Conservation (phyloP, 2,888 invertebrate species). For the Cyrtodaria siliqua region DNA sequence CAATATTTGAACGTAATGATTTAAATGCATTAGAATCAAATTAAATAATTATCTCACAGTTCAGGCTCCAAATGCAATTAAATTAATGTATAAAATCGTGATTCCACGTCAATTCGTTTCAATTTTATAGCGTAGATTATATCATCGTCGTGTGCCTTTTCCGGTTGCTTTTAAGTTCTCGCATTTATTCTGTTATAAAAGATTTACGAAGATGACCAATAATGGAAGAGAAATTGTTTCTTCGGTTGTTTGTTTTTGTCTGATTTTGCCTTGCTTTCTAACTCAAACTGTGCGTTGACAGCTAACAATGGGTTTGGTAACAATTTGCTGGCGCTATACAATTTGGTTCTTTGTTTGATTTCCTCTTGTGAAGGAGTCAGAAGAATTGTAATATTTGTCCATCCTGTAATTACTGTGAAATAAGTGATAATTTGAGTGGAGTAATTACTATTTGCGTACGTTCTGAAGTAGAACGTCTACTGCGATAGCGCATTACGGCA, state of each 20-base stretch:
- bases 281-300: slow-evolving; percentile 9
- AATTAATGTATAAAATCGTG: neutral
- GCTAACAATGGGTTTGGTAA: slow-evolving; percentile 6
- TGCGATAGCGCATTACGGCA: too few species aligned
- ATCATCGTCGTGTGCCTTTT: slow-evolving; percentile 3
- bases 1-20: slow-evolving; percentile 11
- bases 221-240: slow-evolving; percentile 2
- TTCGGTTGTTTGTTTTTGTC: slow-evolving; percentile 6
- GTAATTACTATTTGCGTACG: too few species aligned
- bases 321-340: slow-evolving; percentile 17
- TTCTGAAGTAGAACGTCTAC: too few species aligned
- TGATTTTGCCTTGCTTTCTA: slow-evolving; percentile 19
- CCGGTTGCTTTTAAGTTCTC: slow-evolving; percentile 18
- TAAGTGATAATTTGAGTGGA: neutral
- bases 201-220: slow-evolving; percentile 10
- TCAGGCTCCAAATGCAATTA: neutral
- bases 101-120: slow-evolving; percentile 3
- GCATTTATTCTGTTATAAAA: neutral
- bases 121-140: slow-evolving; percentile 13
- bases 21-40: slow-evolving; percentile 3
- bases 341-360: slow-evolving; percentile 39
- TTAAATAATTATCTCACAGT: neutral
- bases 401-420: neutral
- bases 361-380: slow-evolving; percentile 13
- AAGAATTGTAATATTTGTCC: too few species aligned